phyloP scores from a whole-genome alignment of 1,140 invertebrate genomes.

The Drosophila sp. region DNA sequence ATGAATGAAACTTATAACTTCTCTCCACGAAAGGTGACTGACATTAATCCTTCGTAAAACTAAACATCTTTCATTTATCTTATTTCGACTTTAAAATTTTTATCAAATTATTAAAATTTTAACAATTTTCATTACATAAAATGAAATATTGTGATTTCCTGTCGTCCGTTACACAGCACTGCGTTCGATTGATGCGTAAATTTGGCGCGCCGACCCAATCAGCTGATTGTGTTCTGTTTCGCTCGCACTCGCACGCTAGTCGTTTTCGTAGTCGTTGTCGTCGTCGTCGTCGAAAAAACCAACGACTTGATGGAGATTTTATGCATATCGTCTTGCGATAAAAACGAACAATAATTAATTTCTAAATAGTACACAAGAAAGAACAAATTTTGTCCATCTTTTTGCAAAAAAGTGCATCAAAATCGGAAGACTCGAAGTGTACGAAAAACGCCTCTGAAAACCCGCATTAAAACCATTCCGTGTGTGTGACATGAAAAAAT shows the following conservation, averaged over 20 bases:
- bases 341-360: conserved; percentile 42
- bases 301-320: conserved; percentile 76
- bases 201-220: conserved; percentile 64
- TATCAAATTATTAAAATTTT: too few relatives aligned
- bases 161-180: conserved; percentile 50
- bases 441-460: conserved; percentile 65
- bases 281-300: conserved; percentile 59
- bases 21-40: too few relatives aligned
- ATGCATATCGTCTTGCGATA: conserved; percentile 62
- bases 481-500: conserved; percentile 79
- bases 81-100: too few relatives aligned
- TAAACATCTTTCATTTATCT: too few relatives aligned
- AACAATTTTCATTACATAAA: too few relatives aligned
- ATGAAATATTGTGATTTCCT: background rate
- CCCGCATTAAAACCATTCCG: conserved; percentile 56
- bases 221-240: conserved; percentile 69
- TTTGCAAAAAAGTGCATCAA: conserved; percentile 62
- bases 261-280: conserved; percentile 52
- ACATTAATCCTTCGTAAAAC: too few relatives aligned
- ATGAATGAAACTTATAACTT: too few relatives aligned
- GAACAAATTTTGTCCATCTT: conserved; percentile 61
- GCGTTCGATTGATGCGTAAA: conserved; percentile 73
- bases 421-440: conserved; percentile 60
- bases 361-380: conserved; percentile 50
- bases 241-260: conserved; percentile 68